These are phyloP conservation scores for Tetheella fluctuosa DNA, from an alignment of 2,888 invertebrate genomes.

Conservation along the genomic window DNA sequence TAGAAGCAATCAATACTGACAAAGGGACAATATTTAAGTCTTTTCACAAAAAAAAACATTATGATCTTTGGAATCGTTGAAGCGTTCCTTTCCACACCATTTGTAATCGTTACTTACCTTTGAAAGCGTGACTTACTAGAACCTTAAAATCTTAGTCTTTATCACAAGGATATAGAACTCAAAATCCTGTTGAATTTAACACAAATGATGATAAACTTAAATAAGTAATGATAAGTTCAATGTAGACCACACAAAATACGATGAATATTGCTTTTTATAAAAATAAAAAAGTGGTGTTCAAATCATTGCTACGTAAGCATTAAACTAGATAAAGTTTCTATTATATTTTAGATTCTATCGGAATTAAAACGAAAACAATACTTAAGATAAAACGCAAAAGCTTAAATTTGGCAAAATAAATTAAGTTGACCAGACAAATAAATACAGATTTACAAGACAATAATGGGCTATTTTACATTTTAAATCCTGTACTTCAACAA, in stretches of 20 bases:
- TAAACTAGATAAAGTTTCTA: neutral
- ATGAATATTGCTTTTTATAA: slow-evolving; percentile 52
- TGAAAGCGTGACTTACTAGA: slow-evolving; percentile 2
- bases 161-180: neutral
- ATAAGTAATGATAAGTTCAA: neutral
- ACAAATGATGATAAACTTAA: slow-evolving; percentile 10
- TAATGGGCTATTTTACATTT: neutral
- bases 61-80: slow-evolving; percentile 49
- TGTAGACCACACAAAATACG: slow-evolving; percentile 23
- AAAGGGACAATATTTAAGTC: slow-evolving; percentile 11
- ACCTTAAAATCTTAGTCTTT: neutral
- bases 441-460: neutral
- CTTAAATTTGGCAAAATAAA: neutral
- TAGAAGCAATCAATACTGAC: slow-evolving; percentile 12
- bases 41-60: slow-evolving; percentile 47
- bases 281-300: slow-evolving; percentile 29
- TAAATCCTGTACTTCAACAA: neutral
- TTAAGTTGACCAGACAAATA: neutral
- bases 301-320: neutral
- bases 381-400: neutral
- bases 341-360: neutral
- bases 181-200: neutral
- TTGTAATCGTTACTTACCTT: slow-evolving; percentile 67
- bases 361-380: neutral
- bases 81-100: slow-evolving; percentile 67